Conservation (phyloP, 2,797 vertebrate species). For the Labeo calbasu region DNA sequence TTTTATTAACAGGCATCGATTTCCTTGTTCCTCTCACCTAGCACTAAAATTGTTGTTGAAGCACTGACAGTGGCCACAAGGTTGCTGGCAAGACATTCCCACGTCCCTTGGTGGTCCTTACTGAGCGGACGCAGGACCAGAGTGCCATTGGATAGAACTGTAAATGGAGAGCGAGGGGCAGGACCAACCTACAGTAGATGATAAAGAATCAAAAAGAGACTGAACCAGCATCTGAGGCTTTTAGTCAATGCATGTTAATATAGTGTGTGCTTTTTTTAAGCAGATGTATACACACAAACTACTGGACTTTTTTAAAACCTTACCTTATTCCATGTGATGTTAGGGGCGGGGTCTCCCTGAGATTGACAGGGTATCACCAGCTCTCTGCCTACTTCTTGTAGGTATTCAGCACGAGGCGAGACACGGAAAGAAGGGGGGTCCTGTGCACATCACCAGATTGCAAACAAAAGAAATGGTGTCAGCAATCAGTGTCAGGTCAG, state of each 20-base stretch:
- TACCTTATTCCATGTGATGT: conserved; percentile 91
- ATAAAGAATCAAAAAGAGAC: background rate
- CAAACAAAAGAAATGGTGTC: background rate
- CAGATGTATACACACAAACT: too few species aligned
- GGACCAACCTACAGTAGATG: conserved; percentile 79
- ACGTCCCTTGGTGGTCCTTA: conserved; percentile 91
- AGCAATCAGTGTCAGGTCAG: background rate
- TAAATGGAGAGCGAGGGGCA: conserved; percentile 73
- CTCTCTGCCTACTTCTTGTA: conserved; percentile 92
- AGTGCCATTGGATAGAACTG: conserved; percentile 84
- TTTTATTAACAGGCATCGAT: background rate
- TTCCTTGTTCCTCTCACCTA: conserved; percentile 79
- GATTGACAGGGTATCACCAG: conserved; percentile 87
- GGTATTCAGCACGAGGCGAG: conserved; percentile 86
- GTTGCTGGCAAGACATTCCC: conserved; percentile 90
- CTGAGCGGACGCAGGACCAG: conserved; percentile 84
- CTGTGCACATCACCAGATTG: conserved; percentile 68
- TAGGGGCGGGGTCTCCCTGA: conserved; percentile 84
- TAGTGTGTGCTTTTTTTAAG: too few species aligned
- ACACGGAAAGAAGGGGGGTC: conserved; percentile 86
- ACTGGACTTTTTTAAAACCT: conserved; percentile 19
- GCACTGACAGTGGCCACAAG: conserved; percentile 83
- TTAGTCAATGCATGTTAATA: background rate
- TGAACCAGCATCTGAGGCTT: background rate
- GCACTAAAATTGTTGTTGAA: conserved; percentile 83